phyloP scores from a whole-genome alignment of 2,797 vertebrate species.

The Aulostomus chinensis region DNA sequence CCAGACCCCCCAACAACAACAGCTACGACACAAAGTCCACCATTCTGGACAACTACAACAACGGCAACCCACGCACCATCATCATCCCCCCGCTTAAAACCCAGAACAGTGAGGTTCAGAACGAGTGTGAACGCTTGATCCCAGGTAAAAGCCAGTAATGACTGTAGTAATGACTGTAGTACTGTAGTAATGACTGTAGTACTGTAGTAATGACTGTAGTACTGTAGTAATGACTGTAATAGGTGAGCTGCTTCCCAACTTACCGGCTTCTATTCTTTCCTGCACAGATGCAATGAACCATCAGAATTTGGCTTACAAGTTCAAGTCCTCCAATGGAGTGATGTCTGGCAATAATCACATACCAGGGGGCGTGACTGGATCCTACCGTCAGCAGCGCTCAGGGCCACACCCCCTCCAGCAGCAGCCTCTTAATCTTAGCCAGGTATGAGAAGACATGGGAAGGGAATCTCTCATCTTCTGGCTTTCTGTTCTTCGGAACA shows the following conservation, averaged over 20 bases:
- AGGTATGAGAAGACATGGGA: conserved; percentile 78
- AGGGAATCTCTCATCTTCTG: neutral
- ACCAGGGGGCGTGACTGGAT: conserved; percentile 82
- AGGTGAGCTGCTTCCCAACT: neutral
- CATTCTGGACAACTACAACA: conserved; percentile 87
- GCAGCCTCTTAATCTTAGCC: conserved; percentile 99
- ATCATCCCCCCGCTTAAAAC: conserved; percentile 96
- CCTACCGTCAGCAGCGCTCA: conserved; percentile 92
- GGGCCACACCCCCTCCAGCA: conserved; percentile 93
- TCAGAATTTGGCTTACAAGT: conserved; percentile 92
- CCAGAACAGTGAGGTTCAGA: conserved; percentile 86
- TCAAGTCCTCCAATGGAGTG: conserved; percentile 91
- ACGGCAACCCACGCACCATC: conserved; percentile 92
- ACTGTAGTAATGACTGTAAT: too few relatives aligned
- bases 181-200: too few relatives aligned
- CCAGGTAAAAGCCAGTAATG: conserved; percentile 82
- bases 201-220: too few relatives aligned
- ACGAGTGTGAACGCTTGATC: conserved; percentile 90
- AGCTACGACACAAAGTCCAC: conserved; percentile 88
- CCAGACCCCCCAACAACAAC: conserved; percentile 80
- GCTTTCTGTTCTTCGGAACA: too few relatives aligned
- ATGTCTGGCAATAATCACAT: conserved; percentile 89
- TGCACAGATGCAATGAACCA: conserved; percentile 87
- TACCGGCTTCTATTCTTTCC: conserved; percentile 1
- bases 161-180: too few relatives aligned